Percentiles rank a stretch among this genome's conserved stretches.
Conservation (phyloP, 2,888 invertebrate species). For the Drosophila nr. fundita region DNA sequence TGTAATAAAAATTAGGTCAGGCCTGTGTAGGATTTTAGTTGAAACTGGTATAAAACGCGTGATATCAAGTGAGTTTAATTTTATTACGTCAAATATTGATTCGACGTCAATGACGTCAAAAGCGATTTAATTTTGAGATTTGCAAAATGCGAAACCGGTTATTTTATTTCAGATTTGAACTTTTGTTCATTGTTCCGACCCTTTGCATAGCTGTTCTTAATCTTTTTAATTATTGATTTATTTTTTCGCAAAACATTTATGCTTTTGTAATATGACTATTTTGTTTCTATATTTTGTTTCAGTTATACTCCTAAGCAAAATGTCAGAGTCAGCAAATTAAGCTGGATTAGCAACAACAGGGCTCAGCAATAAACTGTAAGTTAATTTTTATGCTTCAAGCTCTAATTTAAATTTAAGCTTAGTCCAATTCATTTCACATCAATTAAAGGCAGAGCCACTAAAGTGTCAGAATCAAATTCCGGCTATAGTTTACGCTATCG, state of each 20-base stretch:
- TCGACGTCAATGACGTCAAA: constrained; percentile 44
- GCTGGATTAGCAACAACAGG: constrained; percentile 42
- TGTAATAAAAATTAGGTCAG: constrained; percentile 64
- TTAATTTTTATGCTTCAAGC: constrained; percentile 23
- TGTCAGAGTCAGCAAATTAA: constrained; percentile 60
- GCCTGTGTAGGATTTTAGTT: constrained; percentile 26
- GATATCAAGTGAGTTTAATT: constrained; percentile 49
- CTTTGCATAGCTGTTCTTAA: constrained; percentile 57
- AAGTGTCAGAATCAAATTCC: constrained; percentile 24
- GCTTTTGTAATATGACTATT: constrained; percentile 32
- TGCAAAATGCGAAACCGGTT: constrained; percentile 65
- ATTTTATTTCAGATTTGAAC: constrained; percentile 59
- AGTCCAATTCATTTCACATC: constrained; percentile 64
- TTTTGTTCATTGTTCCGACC: constrained; percentile 52
- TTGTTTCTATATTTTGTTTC: constrained; percentile 48
- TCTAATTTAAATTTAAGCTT: constrained; percentile 20
- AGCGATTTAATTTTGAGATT: constrained; percentile 43
- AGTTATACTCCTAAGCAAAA: constrained; percentile 60
- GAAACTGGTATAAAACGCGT: constrained; percentile 25
- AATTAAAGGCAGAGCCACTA: constrained; percentile 34
- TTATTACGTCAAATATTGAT: constrained; percentile 57
- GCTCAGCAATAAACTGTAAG: constrained; percentile 65
- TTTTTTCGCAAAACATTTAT: constrained; percentile 39
- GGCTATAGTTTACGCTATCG: constrained; percentile 57
- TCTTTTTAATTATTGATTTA: constrained; percentile 62